Conservation (phyloP, 92 coral and sea anemone genomes). For the Porites cylindrica region DNA sequence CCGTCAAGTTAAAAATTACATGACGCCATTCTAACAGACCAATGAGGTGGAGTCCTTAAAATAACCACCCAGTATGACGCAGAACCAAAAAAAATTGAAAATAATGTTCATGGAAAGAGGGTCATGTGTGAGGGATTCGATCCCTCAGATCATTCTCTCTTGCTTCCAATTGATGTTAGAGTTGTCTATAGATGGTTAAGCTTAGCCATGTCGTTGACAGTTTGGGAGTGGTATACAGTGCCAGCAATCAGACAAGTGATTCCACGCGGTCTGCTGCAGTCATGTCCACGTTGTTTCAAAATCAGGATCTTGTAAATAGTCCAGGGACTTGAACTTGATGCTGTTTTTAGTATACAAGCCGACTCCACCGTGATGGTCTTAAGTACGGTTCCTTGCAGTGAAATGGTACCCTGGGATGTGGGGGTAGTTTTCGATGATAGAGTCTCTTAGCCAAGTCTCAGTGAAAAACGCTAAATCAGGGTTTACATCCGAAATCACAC, state of each 20-base stretch:
- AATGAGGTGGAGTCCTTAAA: background rate
- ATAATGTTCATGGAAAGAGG: too few relatives aligned
- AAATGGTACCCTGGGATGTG: too few relatives aligned
- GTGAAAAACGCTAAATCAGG: background rate
- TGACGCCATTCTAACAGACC: too few relatives aligned
- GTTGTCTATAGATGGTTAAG: conserved; percentile 36
- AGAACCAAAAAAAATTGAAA: too few relatives aligned
- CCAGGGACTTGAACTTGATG: background rate
- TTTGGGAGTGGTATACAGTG: background rate
- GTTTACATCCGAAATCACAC: background rate
- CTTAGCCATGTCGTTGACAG: conserved; percentile 23
- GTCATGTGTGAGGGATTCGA: too few relatives aligned
- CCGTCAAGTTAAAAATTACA: too few relatives aligned
- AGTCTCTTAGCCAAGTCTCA: too few relatives aligned
- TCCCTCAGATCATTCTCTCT: too few relatives aligned
- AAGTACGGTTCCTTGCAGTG: too few relatives aligned
- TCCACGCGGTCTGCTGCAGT: conserved; percentile 54
- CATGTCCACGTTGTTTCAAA: conserved; percentile 55
- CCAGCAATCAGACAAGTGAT: conserved; percentile 61
- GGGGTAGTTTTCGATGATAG: too few relatives aligned
- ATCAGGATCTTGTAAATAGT: conserved; percentile 31
- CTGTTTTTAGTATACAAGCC: too few relatives aligned
- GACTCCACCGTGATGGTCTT: too few relatives aligned
- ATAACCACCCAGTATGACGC: conserved; percentile 19
- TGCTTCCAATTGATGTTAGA: conserved; percentile 22